Percentiles rank a stretch among this genome's conserved stretches.
These are phyloP conservation scores for Periparus ater DNA, from an alignment of 2,797 vertebrate species.

Conservation along the genomic window DNA sequence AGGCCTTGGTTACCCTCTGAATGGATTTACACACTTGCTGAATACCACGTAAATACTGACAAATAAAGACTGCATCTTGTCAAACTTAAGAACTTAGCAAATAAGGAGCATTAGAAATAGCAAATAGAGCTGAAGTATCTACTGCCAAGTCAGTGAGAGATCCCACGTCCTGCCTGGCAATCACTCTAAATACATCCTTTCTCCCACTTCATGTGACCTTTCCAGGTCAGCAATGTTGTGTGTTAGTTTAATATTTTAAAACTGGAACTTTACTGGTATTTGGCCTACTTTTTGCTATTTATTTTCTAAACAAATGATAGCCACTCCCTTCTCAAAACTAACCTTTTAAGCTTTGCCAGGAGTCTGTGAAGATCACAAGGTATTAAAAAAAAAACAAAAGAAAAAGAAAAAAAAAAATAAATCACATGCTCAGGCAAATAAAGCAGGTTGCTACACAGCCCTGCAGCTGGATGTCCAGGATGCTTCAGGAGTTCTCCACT, in stretches of 20 bases:
- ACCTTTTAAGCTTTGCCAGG: constrained; percentile 51
- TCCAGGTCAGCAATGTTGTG: constrained; percentile 34
- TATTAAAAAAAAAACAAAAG: background rate
- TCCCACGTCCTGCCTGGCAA: constrained; percentile 62
- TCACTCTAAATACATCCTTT: constrained; percentile 58
- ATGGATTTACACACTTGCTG: constrained; percentile 21
- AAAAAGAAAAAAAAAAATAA: background rate
- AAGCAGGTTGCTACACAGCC: constrained; percentile 40
- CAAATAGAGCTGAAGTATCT: constrained; percentile 33
- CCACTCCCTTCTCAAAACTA: constrained; percentile 26
- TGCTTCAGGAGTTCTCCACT: background rate
- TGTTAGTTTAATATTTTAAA: constrained; percentile 58
- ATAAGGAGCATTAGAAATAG: constrained; percentile 37
- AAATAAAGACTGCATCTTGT: constrained; percentile 53
- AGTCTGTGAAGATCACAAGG: constrained; percentile 47
- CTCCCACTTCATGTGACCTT: constrained; percentile 56
- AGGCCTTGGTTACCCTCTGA: background rate
- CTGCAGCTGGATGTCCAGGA: background rate
- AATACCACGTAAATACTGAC: background rate
- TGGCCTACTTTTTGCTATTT: constrained; percentile 62
- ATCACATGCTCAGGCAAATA: constrained; percentile 14
- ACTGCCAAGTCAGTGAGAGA: constrained; percentile 63
- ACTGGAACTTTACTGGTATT: constrained; percentile 70
- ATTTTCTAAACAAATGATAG: constrained; percentile 65
- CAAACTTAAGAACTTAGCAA: constrained; percentile 27